Evolutionary conservation across 2,113 vertebrate species (phyloP), one percentile per base, ranked within the genome.

Genomic region (Tragulus kanchil): DNA sequence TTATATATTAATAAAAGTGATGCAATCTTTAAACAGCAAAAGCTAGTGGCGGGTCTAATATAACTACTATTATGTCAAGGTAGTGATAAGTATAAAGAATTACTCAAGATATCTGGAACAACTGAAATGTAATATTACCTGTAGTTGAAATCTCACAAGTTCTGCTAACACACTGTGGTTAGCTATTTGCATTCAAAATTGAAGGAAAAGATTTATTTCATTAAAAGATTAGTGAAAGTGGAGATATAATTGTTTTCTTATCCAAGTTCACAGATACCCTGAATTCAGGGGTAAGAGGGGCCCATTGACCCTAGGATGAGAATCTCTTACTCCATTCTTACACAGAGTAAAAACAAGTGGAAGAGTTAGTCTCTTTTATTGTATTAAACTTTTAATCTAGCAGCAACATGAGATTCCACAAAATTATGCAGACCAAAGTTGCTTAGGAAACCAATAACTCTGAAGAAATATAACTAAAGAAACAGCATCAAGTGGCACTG

Each of bases 151-250:
- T n/a, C 78, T 50, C 36, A 77, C 12, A 87, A 54, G 54, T 78
- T 83, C 54, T 79, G 26, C 42, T 93, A 95, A 90, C 83, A 89
- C 10, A 81, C 13, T 69, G 23, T 54, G 21, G 54, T 93, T 87
- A 89, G 19, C 54, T 92, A 19, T 26, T 61, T 94, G 52, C 17
- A 31, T 81, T 92, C 31, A 42, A 90, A 90, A 78, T 28, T 19
- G 78, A 92, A 85, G 89, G 77, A 94, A 94, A 94, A 56, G 7
- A 17, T 93, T 4, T n/a, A 58, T 89, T 96, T 94, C 65, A 52
- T 25, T 25, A 52, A 48, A 73, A 91, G 12, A 15, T 78, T 85
- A 85, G 10, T 93, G 21, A 89, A 93, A 95, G 95, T 61, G 16
- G n/a, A 96, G 26, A 62, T 48, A 9, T 5, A 56, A 28, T 81